Conservation (phyloP, 2,797 vertebrate species). For the Fratercula arctica region DNA sequence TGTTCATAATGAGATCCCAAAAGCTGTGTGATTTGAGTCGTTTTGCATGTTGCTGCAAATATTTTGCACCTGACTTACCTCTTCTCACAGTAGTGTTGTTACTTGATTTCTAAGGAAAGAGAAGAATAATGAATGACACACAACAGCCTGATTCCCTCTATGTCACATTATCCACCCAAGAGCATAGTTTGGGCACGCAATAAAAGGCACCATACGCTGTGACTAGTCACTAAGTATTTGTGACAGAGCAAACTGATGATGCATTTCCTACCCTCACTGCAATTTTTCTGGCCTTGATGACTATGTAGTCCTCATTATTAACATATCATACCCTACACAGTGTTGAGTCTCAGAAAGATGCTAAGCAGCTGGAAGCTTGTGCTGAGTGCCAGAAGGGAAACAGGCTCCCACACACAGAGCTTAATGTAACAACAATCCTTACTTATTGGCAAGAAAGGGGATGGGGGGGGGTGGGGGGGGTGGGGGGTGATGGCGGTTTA, state of each 20-base stretch:
- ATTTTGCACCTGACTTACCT: not conserved
- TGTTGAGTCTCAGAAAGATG: slow-evolving; percentile 63
- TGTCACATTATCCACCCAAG: not conserved
- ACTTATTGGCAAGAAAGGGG: slow-evolving; percentile 28
- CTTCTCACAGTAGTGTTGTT: not conserved
- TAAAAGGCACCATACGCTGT: not conserved
- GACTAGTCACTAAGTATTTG: slow-evolving; percentile 26
- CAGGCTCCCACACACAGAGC: slow-evolving; percentile 58
- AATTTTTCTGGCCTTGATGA: slow-evolving; percentile 46
- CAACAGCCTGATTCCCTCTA: not conserved
- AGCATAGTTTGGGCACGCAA: not conserved
- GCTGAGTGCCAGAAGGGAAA: slow-evolving; percentile 53
- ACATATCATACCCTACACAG: slow-evolving; percentile 55
- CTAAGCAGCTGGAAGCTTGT: slow-evolving; percentile 65
- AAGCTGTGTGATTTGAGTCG: not conserved
- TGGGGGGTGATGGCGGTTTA: not conserved
- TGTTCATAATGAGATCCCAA: not conserved
- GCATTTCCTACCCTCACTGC: slow-evolving; percentile 32
- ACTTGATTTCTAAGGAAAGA: not conserved
- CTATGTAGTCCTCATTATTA: slow-evolving; percentile 59
- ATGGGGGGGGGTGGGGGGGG: too few relatives aligned
- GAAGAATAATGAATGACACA: not conserved
- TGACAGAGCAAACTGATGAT: slow-evolving; percentile 50
- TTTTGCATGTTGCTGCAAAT: not conserved
- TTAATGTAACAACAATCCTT: slow-evolving; percentile 48